Evolutionary conservation across 2,797 vertebrate species (phyloP), one percentile per base, ranked within the genome.

Genomic region (Antennarius maculatus): DNA sequence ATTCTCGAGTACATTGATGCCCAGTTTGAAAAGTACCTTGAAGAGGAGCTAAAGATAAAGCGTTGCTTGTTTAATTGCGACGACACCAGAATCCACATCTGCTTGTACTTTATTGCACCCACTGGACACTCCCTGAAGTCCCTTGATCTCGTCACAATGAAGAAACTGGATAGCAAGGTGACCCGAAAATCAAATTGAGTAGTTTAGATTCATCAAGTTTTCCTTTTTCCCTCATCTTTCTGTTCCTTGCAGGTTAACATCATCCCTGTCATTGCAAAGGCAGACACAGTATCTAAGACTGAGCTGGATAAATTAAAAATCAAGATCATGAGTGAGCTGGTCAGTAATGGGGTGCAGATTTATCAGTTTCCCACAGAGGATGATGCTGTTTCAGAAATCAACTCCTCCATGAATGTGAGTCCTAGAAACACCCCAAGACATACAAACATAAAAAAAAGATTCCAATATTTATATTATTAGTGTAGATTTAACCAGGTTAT

Each of bases 321-420:
- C 66, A 99, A 98, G 92, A 96, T 99, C 23, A 98, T 99, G 97
- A 97, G 96, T 0, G 98, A 99, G 88, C 91, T 99, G 89, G 96
- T 98, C 81, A 99, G 96, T 88, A 99, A 99, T 0, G 98, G 98
- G 0, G 96, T 99, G 65, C 98, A 99, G 92, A 96, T 99, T 77
- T 99, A 99, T 74, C 97, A 99, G 92, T 99, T 99, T 81, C 97
- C 97, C 47, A 99, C 96, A 0, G 97, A 99, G 0, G 97, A 99
- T 0, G 97, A 97, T 74, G 96, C 96, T 0, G 93, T 99, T 0
- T 93, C 97, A 0, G 97, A 99, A 90, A 97, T 98, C 81, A 99
- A 99, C 64, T 95, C 96, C 0, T 95, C 96, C 77, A 98, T 99
- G 96, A 99, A 99, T 10, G 98, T 99, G 89, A 96, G 96, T 91